A percentile compares a stretch with the other conserved stretches of the same genome.
phyloP scores from a whole-genome alignment of 2,113 vertebrate species.

The Suricata suricatta region DNA sequence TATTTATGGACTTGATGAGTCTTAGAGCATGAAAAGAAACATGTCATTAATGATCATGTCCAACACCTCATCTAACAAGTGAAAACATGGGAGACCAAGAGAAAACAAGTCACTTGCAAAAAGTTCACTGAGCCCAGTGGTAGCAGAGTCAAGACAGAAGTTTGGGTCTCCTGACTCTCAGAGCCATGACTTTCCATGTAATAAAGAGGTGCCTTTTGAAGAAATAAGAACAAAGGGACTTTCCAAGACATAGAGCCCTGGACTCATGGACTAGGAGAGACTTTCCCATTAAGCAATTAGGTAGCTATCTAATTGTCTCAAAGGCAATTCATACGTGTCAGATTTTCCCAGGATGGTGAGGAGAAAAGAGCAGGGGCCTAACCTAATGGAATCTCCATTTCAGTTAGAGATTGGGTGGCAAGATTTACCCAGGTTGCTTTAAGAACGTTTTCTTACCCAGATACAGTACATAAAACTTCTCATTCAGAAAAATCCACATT shows the following conservation, averaged over 20 bases:
- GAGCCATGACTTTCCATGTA: background rate
- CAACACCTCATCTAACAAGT: background rate
- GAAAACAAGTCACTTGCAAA: background rate
- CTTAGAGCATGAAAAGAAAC: background rate
- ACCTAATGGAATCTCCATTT: background rate
- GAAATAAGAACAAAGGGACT: constrained; percentile 35
- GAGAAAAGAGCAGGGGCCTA: background rate
- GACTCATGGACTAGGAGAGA: background rate
- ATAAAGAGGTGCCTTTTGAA: background rate
- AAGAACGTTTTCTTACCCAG: background rate
- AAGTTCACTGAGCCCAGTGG: background rate
- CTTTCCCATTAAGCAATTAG: background rate
- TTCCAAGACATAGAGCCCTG: background rate
- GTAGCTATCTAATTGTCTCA: background rate
- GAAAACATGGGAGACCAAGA: background rate
- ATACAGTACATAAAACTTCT: background rate
- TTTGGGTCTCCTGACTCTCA: background rate
- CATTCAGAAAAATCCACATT: constrained; percentile 54
- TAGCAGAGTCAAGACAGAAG: background rate
- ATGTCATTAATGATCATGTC: background rate
- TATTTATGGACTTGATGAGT: background rate
- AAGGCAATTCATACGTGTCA: background rate
- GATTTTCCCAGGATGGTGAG: background rate
- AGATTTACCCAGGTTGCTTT: background rate
- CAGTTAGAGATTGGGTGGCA: background rate